These are phyloP conservation scores for Psilopsiagon aymara DNA, from an alignment of 2,113 vertebrate species.

Conservation along the genomic window DNA sequence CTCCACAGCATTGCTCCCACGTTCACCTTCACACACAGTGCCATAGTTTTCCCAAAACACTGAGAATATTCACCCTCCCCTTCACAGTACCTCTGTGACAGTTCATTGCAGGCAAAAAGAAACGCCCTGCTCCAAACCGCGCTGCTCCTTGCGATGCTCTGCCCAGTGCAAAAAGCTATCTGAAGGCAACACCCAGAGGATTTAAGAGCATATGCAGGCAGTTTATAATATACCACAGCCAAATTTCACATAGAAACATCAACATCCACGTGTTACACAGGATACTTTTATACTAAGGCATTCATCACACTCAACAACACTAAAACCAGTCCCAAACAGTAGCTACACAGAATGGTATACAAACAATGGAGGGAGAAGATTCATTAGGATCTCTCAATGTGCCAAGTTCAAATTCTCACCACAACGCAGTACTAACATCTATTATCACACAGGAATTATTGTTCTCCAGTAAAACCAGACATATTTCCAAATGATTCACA, in stretches of 20 bases:
- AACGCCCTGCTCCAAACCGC: neutral
- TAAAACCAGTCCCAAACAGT: neutral
- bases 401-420: neutral
- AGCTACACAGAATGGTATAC: neutral
- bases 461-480: neutral
- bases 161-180: neutral
- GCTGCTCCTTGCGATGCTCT: neutral
- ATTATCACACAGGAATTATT: neutral
- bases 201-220: neutral
- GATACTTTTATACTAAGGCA: neutral
- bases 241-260: neutral
- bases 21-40: neutral
- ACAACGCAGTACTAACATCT: neutral
- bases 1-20: neutral
- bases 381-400: neutral
- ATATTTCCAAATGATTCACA: slow-evolving; percentile 38
- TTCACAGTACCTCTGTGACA: neutral
- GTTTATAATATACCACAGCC: neutral
- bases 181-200: neutral
- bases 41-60: neutral
- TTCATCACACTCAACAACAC: neutral
- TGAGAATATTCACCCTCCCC: neutral
- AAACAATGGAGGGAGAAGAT: neutral
- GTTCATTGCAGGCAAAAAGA: neutral
- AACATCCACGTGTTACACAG: neutral